These are phyloP conservation scores for Nemopilema nomurai DNA, from an alignment of 30 jellyfish, hydroid and myxozoan species.

Conservation along the genomic window DNA sequence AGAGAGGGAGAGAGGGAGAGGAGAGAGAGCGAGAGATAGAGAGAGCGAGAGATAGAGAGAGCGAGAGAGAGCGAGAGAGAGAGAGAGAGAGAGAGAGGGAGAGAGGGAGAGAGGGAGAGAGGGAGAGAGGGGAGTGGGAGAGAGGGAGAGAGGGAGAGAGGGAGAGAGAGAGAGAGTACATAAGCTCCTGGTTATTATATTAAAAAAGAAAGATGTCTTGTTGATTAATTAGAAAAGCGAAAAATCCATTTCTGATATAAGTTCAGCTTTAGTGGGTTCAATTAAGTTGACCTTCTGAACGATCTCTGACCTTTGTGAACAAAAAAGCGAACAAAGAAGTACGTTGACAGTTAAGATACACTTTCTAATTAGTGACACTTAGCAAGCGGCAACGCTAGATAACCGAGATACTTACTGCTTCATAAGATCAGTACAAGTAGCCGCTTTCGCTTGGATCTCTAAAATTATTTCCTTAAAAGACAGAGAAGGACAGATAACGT, in stretches of 20 bases:
- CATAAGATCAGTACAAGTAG: conserved; percentile 54
- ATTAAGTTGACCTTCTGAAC: too few relatives aligned
- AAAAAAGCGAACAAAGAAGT: too few relatives aligned
- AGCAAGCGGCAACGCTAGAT: background rate
- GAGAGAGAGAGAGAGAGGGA: conserved; percentile 6
- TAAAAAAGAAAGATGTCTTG: too few relatives aligned
- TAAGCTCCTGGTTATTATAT: too few relatives aligned
- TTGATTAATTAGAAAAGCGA: too few relatives aligned
- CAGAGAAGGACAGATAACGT: background rate
- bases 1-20: conserved; percentile 3
- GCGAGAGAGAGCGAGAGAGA: conserved; percentile 3
- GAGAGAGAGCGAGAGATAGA: background rate
- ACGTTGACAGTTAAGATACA: too few relatives aligned
- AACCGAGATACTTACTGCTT: conserved; percentile 57
- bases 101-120: conserved; percentile 4
- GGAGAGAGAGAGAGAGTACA: conserved; percentile 5
- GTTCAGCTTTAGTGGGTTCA: too few relatives aligned
- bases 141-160: conserved; percentile 4
- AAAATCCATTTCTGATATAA: too few relatives aligned
- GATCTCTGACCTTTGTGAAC: too few relatives aligned
- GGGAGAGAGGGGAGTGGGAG: conserved; percentile 1
- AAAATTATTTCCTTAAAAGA: conserved; percentile 74
- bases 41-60: background rate
- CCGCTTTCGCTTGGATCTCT: conserved; percentile 83
- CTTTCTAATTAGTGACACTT: background rate